These are phyloP conservation scores for Luperina nickerlii DNA, from an alignment of 2,888 invertebrate genomes.

Conservation along the genomic window DNA sequence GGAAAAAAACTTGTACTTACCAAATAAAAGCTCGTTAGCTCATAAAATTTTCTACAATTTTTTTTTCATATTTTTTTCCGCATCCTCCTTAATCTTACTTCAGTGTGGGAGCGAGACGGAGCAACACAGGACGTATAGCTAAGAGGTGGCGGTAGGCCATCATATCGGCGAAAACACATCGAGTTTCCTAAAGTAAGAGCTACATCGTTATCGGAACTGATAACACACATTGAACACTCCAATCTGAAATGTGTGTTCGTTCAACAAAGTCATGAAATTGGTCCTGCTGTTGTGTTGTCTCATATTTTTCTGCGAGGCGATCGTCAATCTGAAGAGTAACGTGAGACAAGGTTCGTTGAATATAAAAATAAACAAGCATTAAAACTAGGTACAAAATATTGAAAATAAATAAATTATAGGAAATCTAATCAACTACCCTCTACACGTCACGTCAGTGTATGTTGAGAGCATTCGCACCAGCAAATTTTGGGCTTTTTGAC, in stretches of 20 bases:
- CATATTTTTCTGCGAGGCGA: conserved; percentile 20
- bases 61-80: too few species aligned
- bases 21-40: too few species aligned
- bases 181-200: conserved; percentile 27
- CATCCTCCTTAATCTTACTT: too few species aligned
- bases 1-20: too few species aligned
- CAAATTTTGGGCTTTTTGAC: too few species aligned
- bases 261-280: conserved; percentile 49
- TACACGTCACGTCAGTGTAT: too few species aligned
- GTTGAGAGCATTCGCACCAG: background rate
- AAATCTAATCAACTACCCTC: too few species aligned
- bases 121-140: background rate
- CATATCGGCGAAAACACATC: conserved; percentile 15
- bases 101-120: background rate
- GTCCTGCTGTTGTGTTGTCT: conserved; percentile 21
- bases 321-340: background rate
- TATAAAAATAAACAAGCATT: background rate
- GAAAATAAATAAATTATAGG: background rate
- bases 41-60: too few species aligned
- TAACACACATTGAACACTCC: conserved; percentile 26
- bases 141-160: background rate
- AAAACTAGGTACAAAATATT: background rate
- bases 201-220: conserved; percentile 34
- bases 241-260: conserved; percentile 23
- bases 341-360: conserved; percentile 13